These are phyloP conservation scores for Limnephilus auricula DNA, from an alignment of 2,888 invertebrate genomes.

Conservation along the genomic window DNA sequence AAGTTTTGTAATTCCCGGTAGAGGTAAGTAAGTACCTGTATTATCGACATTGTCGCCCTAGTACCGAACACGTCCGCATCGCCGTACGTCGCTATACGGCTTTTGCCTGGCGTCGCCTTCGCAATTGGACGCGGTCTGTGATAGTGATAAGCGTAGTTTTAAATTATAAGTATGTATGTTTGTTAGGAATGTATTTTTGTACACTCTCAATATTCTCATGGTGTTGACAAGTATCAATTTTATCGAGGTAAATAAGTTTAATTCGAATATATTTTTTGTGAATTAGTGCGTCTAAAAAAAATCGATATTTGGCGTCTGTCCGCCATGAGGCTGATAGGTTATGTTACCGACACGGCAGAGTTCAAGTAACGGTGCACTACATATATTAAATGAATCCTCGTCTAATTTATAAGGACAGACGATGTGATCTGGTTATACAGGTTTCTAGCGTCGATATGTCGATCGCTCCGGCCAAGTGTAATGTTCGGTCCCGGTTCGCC, in stretches of 20 bases:
- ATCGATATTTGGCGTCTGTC: constrained; percentile 62
- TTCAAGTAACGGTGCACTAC: constrained; percentile 75
- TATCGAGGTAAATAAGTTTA: constrained; percentile 53
- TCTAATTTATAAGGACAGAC: constrained; percentile 46
- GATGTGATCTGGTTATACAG: constrained; percentile 59
- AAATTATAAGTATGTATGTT: constrained; percentile 57
- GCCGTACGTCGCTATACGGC: constrained; percentile 37
- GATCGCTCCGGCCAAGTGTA: constrained; percentile 25
- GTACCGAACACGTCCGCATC: constrained; percentile 40
- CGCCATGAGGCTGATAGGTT: constrained; percentile 78
- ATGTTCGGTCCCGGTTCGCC: constrained; percentile 42
- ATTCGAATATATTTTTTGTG: constrained; percentile 38
- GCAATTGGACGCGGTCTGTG: constrained; percentile 59
- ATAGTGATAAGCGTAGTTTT: constrained; percentile 63
- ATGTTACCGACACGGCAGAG: constrained; percentile 75
- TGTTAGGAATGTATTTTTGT: constrained; percentile 61
- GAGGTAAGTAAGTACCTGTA: constrained; percentile 15
- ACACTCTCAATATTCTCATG: constrained; percentile 63
- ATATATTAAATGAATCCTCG: constrained; percentile 48
- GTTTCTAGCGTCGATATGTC: constrained; percentile 50
- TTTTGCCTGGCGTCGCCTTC: constrained; percentile 58
- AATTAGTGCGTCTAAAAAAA: constrained; percentile 48
- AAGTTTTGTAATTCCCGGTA: constrained; percentile 38
- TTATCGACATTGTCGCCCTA: constrained; percentile 49
- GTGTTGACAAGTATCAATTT: constrained; percentile 59